Percentiles rank a stretch among this genome's conserved stretches.
phyloP scores from a whole-genome alignment of 2,113 vertebrate genomes.

The Promerops cafer region DNA sequence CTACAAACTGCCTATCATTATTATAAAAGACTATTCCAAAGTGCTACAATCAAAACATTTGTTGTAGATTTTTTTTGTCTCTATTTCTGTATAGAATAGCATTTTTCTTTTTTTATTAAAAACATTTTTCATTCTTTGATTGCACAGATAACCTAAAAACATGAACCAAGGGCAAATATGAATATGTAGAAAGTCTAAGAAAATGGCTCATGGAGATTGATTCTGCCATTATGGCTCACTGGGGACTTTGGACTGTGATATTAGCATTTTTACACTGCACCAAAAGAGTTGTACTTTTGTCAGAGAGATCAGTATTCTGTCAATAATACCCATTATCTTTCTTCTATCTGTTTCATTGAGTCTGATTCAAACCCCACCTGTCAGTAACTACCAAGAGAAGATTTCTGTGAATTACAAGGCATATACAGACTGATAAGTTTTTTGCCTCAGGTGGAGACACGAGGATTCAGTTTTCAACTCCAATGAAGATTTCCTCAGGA shows the following conservation, averaged over 20 bases:
- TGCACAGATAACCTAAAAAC: neutral
- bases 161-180: neutral
- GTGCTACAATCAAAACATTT: neutral
- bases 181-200: neutral
- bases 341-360: neutral
- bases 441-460: neutral
- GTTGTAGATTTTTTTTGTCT: neutral
- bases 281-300: neutral
- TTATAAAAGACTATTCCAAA: neutral
- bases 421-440: neutral
- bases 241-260: neutral
- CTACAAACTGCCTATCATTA: neutral
- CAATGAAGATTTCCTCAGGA: neutral
- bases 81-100: neutral
- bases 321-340: neutral
- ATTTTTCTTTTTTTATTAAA: conserved; percentile 2
- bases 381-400: neutral
- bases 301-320: neutral
- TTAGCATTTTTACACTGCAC: neutral
- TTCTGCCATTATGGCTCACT: neutral
- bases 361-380: neutral
- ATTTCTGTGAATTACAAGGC: neutral
- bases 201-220: neutral
- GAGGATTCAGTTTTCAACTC: neutral
- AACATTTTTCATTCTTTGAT: neutral